phyloP scores from a whole-genome alignment of 53 echinoderm and acorn worm species.

The Stichopus horrens region DNA sequence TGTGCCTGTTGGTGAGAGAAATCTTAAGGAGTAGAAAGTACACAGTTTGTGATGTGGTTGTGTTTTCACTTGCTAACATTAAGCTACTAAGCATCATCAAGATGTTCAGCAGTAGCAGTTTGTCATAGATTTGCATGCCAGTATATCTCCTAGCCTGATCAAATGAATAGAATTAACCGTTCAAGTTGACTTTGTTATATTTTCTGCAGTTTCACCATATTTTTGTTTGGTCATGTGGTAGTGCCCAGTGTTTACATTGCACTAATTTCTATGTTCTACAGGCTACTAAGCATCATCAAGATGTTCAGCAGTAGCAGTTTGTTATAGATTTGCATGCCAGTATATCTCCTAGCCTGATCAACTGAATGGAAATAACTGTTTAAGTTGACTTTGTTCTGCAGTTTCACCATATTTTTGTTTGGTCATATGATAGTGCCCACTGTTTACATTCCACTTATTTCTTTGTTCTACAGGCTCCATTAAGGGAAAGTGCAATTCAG shows the following conservation, averaged over 20 bases:
- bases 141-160: too few species aligned
- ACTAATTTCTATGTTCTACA: not conserved
- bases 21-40: too few species aligned
- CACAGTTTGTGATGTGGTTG: too few species aligned
- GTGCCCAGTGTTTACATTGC: not conserved
- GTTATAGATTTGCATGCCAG: too few species aligned
- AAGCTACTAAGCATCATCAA: not conserved
- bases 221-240: not conserved
- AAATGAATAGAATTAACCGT: too few species aligned
- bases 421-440: not conserved
- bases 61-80: too few species aligned
- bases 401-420: not conserved
- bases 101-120: not conserved
- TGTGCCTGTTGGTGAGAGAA: not conserved
- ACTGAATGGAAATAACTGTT: too few species aligned
- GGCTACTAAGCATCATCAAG: constrained; percentile 16
- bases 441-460: not conserved
- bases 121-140: too few species aligned
- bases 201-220: not conserved
- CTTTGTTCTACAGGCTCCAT: constrained; percentile 13
- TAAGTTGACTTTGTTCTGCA: not conserved
- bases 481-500: constrained; percentile 42
- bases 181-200: not conserved
- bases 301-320: not conserved
- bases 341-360: too few species aligned